Base-by-base conservation (phyloP, 2,797 vertebrate species). In the Lagodon rhomboides region DNA sequence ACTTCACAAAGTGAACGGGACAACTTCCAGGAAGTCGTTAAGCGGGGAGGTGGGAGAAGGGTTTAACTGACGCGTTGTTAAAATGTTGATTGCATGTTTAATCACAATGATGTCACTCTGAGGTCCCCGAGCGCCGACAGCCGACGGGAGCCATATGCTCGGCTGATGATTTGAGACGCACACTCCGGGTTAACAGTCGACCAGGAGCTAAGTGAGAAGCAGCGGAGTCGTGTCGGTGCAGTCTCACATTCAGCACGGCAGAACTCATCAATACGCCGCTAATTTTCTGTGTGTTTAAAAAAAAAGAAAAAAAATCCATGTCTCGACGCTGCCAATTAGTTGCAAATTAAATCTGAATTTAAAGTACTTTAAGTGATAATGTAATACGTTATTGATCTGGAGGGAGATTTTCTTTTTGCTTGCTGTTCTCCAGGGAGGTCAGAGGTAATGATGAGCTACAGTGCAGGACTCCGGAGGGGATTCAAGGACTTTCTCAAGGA, bases 91-190 rank as follows among this genome's bases (percentile, higher is more conserved):
- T 83, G 69, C 68, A 65, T 84, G 80, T 91, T 93, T 88, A 91
- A 92, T 92, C 86, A 91, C 85, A 64, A 68, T 79, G 89, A 78
- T 74, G 74, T 90, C 68, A 9, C 84, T 50, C 38, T 69, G 85
- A 43, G 18, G 7, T 74, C 72, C 77, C 83, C 5, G 63, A 79
- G 80, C 76, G 43, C 73, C 71, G 79, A 79, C 82, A 73, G 84
- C 82, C 85, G 88, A 92, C 84, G 67, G 70, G 60, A 84, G 82
- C 89, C 89, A 91, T 88, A 90, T 92, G 92, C 85, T 86, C 79
- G 44, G 44, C 69, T 84, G 83, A 85, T 82, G 83, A 82, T 51
- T 87, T 80, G 71, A 59, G 44, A 59, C 61, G 70, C 61, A 54
- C 80, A 77, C 51, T 72, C 85, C 23, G 71, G 44, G 53, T 80